phyloP scores from a whole-genome alignment of 2,113 vertebrate species.

The Rissa tridactyla region DNA sequence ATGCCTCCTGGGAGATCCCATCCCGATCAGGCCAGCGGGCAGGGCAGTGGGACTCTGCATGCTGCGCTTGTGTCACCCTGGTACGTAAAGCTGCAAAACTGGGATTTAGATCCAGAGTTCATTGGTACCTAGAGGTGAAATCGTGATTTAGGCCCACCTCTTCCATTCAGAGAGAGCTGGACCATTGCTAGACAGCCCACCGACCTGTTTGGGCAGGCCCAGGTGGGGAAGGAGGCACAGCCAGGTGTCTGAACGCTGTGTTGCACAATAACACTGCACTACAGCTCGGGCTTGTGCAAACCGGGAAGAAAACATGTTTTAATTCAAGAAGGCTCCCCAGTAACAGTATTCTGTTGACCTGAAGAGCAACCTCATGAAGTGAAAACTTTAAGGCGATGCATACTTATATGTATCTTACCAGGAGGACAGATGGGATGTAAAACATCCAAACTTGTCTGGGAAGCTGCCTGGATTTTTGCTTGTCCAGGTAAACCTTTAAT shows the following conservation, averaged over 20 bases:
- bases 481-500: background rate
- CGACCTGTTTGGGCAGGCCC: background rate
- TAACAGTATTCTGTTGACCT: background rate
- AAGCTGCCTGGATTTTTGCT: constrained; percentile 6
- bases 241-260: background rate
- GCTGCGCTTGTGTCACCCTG: accelerated
- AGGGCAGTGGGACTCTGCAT: background rate
- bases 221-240: background rate
- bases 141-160: background rate
- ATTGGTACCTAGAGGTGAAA: background rate
- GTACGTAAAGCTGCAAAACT: background rate
- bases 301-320: background rate
- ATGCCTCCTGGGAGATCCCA: background rate
- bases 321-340: background rate
- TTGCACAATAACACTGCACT: background rate
- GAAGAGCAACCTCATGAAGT: background rate
- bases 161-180: background rate
- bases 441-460: background rate
- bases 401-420: background rate
- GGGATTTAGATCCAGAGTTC: background rate
- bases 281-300: background rate
- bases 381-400: background rate
- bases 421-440: background rate
- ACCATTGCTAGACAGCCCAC: background rate
- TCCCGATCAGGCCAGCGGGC: accelerated